These are phyloP conservation scores for Antechinus stuartii DNA, from an alignment of 2,113 vertebrate genomes.

Conservation along the genomic window DNA sequence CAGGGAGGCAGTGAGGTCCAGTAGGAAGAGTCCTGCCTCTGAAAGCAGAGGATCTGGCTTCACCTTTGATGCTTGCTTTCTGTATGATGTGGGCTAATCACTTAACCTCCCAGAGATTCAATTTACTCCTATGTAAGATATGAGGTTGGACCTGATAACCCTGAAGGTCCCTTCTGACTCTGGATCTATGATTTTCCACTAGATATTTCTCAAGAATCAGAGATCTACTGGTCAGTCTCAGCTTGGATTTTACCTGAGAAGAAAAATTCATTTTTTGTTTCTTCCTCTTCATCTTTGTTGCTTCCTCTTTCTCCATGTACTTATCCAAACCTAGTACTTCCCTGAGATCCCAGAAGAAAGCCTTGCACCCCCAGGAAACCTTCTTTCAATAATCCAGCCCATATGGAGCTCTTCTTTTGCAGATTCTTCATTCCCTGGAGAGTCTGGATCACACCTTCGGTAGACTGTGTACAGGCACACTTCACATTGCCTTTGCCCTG, in stretches of 20 bases:
- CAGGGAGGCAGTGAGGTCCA: background rate
- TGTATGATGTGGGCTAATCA: background rate
- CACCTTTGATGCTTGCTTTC: background rate
- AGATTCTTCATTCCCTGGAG: background rate
- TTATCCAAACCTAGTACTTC: background rate
- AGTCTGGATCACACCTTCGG: background rate
- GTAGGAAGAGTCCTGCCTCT: background rate
- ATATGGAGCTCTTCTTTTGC: background rate
- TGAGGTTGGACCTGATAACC: background rate
- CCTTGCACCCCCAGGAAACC: background rate
- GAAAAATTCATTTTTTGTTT: background rate
- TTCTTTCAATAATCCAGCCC: background rate
- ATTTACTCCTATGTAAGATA: background rate
- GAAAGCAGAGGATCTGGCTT: background rate
- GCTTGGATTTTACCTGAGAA: background rate
- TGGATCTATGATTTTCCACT: background rate
- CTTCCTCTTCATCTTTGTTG: background rate
- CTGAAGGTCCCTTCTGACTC: background rate
- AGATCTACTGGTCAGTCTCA: fast-evolving
- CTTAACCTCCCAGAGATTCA: background rate
- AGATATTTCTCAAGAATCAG: background rate
- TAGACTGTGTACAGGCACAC: background rate
- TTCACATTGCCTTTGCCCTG: background rate
- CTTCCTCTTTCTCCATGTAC: background rate
- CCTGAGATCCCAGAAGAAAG: background rate